These are phyloP conservation scores for Triops cancriformis DNA, from an alignment of 1,140 invertebrate genomes.

Conservation along the genomic window DNA sequence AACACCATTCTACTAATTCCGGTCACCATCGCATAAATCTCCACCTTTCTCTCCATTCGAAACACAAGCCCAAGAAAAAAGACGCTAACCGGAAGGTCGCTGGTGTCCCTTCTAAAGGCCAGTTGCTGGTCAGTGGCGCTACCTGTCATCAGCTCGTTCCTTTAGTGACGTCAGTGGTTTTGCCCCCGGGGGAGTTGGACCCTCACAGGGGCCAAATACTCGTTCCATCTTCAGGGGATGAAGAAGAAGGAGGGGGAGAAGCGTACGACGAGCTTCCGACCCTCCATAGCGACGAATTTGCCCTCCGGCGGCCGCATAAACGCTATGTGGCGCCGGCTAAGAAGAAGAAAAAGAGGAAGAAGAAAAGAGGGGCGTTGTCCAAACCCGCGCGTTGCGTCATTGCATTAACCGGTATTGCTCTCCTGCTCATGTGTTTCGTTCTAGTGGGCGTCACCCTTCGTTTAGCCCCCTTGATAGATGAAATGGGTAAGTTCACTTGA, in stretches of 20 bases:
- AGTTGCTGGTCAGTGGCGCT: neutral
- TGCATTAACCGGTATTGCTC: constrained; percentile 34
- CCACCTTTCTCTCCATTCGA: neutral
- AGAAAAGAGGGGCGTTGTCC: constrained; percentile 25
- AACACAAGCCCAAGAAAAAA: neutral
- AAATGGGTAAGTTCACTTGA: constrained; percentile 36
- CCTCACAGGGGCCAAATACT: neutral
- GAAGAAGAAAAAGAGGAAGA: constrained; percentile 11
- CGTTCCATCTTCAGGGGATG: neutral
- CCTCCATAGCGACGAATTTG: neutral
- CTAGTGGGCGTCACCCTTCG: constrained; percentile 37
- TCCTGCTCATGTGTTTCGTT: constrained; percentile 36
- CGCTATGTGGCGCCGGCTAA: neutral
- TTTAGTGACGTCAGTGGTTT: constrained; percentile 5
- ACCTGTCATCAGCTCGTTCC: neutral
- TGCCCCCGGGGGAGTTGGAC: neutral
- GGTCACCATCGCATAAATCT: neutral
- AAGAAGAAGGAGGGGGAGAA: neutral
- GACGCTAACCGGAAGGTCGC: neutral
- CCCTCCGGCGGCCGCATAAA: constrained; percentile 1
- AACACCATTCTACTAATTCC: neutral
- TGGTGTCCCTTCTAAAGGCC: neutral
- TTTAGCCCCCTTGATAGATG: constrained; percentile 38
- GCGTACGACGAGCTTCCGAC: neutral
- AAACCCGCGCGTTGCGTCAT: constrained; percentile 35